Evolutionary conservation across 2,888 invertebrate species (phyloP).

Genomic region (Epiblema foenella): DNA sequence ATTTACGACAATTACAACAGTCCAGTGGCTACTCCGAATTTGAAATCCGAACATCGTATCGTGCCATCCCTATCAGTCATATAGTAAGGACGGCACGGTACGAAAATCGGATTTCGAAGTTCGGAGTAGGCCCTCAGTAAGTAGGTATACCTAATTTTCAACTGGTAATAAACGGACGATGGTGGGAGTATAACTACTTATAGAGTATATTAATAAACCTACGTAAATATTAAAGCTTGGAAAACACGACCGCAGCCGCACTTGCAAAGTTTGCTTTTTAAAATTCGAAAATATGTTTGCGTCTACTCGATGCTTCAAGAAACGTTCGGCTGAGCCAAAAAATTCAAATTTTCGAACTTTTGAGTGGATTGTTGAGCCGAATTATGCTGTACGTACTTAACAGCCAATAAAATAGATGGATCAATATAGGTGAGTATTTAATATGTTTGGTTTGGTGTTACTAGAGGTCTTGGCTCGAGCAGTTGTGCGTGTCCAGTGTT

Average conservation of each 20-base stretch:
- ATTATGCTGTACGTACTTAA: neutral
- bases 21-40: too few species aligned
- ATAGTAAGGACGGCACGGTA: too few species aligned
- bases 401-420: neutral
- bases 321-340: constrained; percentile 3
- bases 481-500: constrained; percentile 85
- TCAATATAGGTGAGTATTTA: neutral
- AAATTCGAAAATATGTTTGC: constrained; percentile 17
- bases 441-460: constrained; percentile 14
- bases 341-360: constrained; percentile 26
- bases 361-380: constrained; percentile 1
- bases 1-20: constrained; percentile 12
- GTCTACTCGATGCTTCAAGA: constrained; percentile 6
- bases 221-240: constrained; percentile 62
- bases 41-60: too few species aligned
- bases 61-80: too few species aligned
- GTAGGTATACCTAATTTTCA: constrained; percentile 3
- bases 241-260: constrained; percentile 44
- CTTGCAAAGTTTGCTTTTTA: constrained; percentile 25
- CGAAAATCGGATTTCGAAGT: too few species aligned
- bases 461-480: constrained; percentile 86
- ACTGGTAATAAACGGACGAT: constrained; percentile 33
- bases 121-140: too few species aligned
- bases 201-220: constrained; percentile 30
- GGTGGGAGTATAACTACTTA: constrained; percentile 25